Conservation (phyloP, 1,140 invertebrate species). For the roundworm (Caenorhabditis elegans) region WBcel235 BX284606.5:5023001-5023500, state of each 20-base stretch:
- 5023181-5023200: constrained; percentile 33
- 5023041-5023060: constrained; percentile 38
- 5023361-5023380: constrained; percentile 26
- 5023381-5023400: constrained; percentile 19
- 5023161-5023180: constrained; percentile 30
- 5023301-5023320: background rate
- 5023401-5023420: background rate
- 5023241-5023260: background rate
- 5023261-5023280: constrained; percentile 35
- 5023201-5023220: constrained; percentile 37
- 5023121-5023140: background rate
- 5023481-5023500: no score
- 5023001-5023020: constrained; percentile 1
- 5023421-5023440: constrained; percentile 29
- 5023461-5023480: constrained; percentile 37
- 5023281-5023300: constrained; percentile 38
- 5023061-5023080: constrained; percentile 43
- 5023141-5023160: constrained; percentile 27
- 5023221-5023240: background rate
- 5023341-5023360: constrained; percentile 27
- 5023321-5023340: background rate
- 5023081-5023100: constrained; percentile 42
- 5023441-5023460: constrained; percentile 14
- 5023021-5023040: constrained; percentile 8
- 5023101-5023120: background rate